These are phyloP conservation scores for Drosophila ustulata DNA, from an alignment of 2,888 invertebrate genomes.

Conservation along the genomic window DNA sequence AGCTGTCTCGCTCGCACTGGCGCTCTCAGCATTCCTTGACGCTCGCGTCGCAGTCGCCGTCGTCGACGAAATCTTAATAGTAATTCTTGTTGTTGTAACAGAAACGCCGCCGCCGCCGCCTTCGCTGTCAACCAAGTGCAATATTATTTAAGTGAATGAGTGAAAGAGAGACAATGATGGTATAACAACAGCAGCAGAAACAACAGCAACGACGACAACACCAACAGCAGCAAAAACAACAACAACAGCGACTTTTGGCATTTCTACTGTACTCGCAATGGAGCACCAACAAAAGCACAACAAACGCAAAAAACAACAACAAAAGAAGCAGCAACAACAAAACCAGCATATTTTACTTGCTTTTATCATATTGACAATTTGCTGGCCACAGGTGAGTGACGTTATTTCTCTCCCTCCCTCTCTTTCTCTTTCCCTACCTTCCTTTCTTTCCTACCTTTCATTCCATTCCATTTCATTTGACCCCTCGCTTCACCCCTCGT, in stretches of 20 bases:
- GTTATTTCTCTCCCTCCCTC: neutral
- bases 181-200: constrained; percentile 27
- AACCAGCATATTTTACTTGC: constrained; percentile 36
- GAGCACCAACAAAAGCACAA: constrained; percentile 47
- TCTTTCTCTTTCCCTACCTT: neutral
- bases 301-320: constrained; percentile 31
- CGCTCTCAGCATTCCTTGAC: constrained; percentile 42
- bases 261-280: constrained; percentile 42
- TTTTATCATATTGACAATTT: constrained; percentile 57
- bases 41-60: constrained; percentile 18
- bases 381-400: constrained; percentile 57
- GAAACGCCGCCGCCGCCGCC: constrained; percentile 14
- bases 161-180: constrained; percentile 44
- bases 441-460: neutral
- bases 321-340: constrained; percentile 28
- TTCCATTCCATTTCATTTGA: neutral
- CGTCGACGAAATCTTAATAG: constrained; percentile 3
- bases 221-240: constrained; percentile 11
- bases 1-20: neutral
- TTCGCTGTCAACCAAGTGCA: constrained; percentile 31
- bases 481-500: neutral
- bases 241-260: constrained; percentile 32
- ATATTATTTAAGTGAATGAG: constrained; percentile 29
- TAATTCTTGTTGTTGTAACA: constrained; percentile 16
- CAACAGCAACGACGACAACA: constrained; percentile 16